phyloP scores from a whole-genome alignment of 2,888 invertebrate genomes.

The Entomobrya proxima region DNA sequence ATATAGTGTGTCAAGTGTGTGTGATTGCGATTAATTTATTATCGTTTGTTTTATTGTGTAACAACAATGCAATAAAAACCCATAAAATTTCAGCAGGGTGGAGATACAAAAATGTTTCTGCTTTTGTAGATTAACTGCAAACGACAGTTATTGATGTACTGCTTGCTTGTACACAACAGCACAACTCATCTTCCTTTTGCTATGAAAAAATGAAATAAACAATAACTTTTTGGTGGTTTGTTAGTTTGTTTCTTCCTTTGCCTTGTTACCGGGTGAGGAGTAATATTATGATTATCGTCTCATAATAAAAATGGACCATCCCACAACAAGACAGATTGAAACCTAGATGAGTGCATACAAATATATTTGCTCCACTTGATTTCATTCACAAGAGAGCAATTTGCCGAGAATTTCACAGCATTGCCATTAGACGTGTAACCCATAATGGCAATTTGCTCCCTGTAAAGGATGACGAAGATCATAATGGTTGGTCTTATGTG shows the following conservation, averaged over 20 bases:
- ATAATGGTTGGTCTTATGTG: too few species aligned
- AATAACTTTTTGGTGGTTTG: background rate
- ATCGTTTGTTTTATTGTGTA: slow-evolving; percentile 22
- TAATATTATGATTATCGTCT: background rate
- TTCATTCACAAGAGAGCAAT: slow-evolving; percentile 15
- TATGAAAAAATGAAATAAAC: background rate
- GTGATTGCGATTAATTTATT: background rate
- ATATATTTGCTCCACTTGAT: slow-evolving; percentile 12
- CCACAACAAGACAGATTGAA: background rate
- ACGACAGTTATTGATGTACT: slow-evolving; percentile 46
- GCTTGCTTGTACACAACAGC: too few species aligned
- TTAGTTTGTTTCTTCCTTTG: background rate
- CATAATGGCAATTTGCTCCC: slow-evolving; percentile 29
- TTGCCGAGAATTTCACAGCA: background rate
- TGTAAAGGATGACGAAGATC: background rate
- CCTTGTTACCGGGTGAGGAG: slow-evolving; percentile 2
- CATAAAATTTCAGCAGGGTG: background rate
- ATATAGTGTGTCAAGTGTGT: too few species aligned
- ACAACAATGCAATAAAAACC: slow-evolving; percentile 9
- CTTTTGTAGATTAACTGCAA: slow-evolving; percentile 39
- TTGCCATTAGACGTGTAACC: slow-evolving; percentile 33
- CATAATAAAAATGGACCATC: background rate
- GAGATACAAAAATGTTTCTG: background rate
- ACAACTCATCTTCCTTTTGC: too few species aligned
- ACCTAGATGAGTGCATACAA: background rate